Evolutionary conservation across 1,140 invertebrate species (phyloP).

Genomic region (Yoshiicerus persimilis): DNA sequence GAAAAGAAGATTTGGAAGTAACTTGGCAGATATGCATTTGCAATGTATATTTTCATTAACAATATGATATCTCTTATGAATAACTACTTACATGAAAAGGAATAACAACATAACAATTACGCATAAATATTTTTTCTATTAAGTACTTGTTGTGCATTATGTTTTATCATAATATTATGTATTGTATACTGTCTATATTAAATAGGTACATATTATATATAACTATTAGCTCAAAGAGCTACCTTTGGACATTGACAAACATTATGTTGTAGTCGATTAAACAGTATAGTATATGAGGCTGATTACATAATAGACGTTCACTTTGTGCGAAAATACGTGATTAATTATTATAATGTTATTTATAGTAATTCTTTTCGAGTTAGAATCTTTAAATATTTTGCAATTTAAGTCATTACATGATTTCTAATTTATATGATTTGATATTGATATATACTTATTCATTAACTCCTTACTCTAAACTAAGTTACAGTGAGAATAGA

Average conservation of each 20-base stretch:
- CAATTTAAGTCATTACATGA: neutral
- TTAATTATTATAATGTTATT: neutral
- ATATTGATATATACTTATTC: neutral
- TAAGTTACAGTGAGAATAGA: neutral
- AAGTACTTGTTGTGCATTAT: constrained; percentile 8
- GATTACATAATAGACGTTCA: no score
- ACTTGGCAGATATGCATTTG: neutral
- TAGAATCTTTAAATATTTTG: neutral
- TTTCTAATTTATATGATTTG: neutral
- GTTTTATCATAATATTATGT: neutral
- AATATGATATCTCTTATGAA: constrained; percentile 1
- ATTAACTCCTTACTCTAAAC: neutral
- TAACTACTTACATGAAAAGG: neutral
- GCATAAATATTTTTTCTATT: neutral
- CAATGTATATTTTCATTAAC: neutral
- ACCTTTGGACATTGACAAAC: neutral
- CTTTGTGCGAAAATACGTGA: constrained; percentile 42
- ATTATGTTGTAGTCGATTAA: no score
- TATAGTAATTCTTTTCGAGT: neutral
- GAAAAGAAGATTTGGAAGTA: no score
- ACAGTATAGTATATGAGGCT: no score
- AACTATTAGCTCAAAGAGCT: neutral
- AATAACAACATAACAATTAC: constrained; percentile 26
- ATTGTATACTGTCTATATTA: neutral
- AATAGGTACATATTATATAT: neutral